A percentile compares a stretch with the other conserved stretches of the same genome.
Conservation (phyloP, 2,113 vertebrate species). For the Chunga burmeisteri region DNA sequence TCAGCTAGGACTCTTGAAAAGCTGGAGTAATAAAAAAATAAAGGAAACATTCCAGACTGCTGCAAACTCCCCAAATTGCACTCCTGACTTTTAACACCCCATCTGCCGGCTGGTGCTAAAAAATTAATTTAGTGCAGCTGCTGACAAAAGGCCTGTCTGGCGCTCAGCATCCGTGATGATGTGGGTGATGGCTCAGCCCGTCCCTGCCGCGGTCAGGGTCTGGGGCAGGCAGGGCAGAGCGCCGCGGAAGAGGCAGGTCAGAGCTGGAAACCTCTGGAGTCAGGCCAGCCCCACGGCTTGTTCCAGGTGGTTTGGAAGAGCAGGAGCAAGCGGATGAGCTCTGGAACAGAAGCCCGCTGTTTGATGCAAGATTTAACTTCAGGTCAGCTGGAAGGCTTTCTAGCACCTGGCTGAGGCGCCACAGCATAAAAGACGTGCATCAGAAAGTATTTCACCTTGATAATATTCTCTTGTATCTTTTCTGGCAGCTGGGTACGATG, state of each 20-base stretch:
- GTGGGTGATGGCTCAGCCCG: background rate
- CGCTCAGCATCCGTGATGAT: too few relatives aligned
- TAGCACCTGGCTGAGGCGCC: background rate
- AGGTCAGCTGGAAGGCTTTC: background rate
- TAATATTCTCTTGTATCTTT: background rate
- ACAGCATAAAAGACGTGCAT: background rate
- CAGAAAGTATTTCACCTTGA: slow-evolving; percentile 9
- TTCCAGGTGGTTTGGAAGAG: background rate
- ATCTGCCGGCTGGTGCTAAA: background rate
- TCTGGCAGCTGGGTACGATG: background rate
- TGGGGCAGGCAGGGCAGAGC: background rate
- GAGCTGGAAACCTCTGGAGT: background rate
- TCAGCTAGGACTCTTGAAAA: background rate
- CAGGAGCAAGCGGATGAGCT: background rate
- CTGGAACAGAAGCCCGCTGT: background rate
- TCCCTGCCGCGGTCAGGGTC: rapidly evolving
- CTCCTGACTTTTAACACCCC: background rate
- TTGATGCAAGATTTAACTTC: background rate
- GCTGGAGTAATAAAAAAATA: background rate
- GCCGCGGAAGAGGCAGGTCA: background rate
- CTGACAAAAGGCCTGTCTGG: background rate
- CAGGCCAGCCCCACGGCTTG: background rate
- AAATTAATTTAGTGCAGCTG: background rate
- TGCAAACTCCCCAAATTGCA: background rate
- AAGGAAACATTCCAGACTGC: background rate